These are phyloP conservation scores for Drosophila neotestacea DNA, from an alignment of 2,888 invertebrate species.

Conservation along the genomic window DNA sequence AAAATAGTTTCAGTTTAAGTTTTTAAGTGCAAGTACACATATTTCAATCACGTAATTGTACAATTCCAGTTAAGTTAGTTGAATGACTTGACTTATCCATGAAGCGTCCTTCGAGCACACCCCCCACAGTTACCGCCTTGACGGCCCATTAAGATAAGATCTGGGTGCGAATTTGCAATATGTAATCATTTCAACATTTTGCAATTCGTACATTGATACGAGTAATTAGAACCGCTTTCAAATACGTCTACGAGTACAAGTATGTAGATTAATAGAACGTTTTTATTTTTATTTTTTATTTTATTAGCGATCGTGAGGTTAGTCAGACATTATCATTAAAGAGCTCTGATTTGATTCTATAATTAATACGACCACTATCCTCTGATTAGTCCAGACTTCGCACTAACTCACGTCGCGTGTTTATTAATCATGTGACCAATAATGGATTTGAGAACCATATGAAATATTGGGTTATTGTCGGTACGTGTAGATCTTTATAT, in stretches of 20 bases:
- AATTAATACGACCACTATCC: conserved; percentile 16
- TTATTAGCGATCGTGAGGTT: conserved; percentile 14
- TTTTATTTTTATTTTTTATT: not conserved
- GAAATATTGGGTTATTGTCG: conserved; percentile 9
- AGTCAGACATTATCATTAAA: conserved; percentile 29
- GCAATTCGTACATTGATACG: conserved; percentile 14
- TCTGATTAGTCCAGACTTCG: conserved; percentile 18
- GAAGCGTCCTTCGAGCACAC: conserved; percentile 15
- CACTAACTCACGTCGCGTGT: conserved; percentile 41
- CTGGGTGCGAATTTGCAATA: conserved; percentile 19
- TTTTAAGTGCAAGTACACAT: conserved; percentile 8
- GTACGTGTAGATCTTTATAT: conserved; percentile 13
- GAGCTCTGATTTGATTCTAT: conserved; percentile 20
- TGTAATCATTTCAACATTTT: not conserved
- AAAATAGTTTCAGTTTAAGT: not conserved
- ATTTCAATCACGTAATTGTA: conserved; percentile 26
- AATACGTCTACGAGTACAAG: conserved; percentile 15
- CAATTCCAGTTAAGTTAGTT: conserved; percentile 37
- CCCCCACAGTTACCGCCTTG: conserved; percentile 3
- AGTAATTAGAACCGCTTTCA: conserved; percentile 30
- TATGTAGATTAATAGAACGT: conserved; percentile 35
- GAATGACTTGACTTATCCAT: conserved; percentile 43
- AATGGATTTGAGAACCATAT: not conserved
- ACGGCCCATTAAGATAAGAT: conserved; percentile 23
- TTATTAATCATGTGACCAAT: conserved; percentile 24